Evolutionary conservation across 2,797 vertebrate species (phyloP).

Genomic region (Poeciliopsis presidionis): DNA sequence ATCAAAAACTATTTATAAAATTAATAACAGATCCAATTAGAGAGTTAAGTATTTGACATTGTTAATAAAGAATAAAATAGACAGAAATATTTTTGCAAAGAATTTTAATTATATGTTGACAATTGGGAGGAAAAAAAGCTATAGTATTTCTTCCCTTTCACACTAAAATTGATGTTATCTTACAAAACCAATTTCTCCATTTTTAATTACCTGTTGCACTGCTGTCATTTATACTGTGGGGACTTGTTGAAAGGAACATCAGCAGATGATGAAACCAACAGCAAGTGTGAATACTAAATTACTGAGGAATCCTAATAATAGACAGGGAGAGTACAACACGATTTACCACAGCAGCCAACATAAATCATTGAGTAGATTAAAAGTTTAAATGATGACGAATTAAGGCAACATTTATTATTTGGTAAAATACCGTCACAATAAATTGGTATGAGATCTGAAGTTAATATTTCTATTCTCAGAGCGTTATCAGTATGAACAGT

Average conservation of each 20-base stretch:
- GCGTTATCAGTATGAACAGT: background rate
- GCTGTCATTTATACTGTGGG: constrained; percentile 61
- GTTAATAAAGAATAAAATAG: constrained; percentile 29
- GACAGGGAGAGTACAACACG: constrained; percentile 10
- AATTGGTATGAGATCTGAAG: background rate
- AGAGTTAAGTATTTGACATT: constrained; percentile 30
- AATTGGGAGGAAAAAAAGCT: constrained; percentile 6
- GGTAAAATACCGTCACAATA: background rate
- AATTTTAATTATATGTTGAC: background rate
- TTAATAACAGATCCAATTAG: constrained; percentile 46
- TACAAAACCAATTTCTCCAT: constrained; percentile 59
- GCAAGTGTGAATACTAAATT: constrained; percentile 51
- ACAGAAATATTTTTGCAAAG: constrained; percentile 8
- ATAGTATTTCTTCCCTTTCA: constrained; percentile 24
- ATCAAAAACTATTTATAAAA: constrained; percentile 41
- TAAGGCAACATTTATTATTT: background rate
- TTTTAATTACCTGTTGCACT: constrained; percentile 66
- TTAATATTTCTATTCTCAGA: background rate
- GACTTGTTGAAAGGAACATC: constrained; percentile 36
- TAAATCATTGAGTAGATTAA: background rate
- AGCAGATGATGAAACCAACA: constrained; percentile 58
- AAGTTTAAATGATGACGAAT: background rate
- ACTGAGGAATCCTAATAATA: constrained; percentile 44
- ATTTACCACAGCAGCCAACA: constrained; percentile 14
- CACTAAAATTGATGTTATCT: constrained; percentile 57